Base-by-base conservation (phyloP, 2,888 invertebrate species). In the Drosophila hawaiiensis region DNA sequence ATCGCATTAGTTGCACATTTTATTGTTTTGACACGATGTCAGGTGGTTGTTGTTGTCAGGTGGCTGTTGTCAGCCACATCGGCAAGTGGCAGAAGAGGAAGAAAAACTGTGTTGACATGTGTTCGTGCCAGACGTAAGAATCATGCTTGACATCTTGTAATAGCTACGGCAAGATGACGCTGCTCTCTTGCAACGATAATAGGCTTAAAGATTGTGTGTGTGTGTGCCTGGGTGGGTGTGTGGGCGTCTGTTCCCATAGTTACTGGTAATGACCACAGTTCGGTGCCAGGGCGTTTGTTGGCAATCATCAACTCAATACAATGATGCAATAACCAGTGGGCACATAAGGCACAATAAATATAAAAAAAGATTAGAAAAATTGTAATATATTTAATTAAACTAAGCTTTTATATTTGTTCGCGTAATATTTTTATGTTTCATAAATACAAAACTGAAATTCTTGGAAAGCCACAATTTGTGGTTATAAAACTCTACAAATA, bases 1-100 rank as follows among this genome's bases (percentile, higher is more conserved):
- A 85, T 89, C 84, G 84, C 84, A 85, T 85, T 85, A 85, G 89
- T 78, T 89, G 84, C 87, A 89, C 84, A 83, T 80, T 89, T 89
- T 83, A 89, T 89, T 78, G 77, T 72, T 69, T 71, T 78, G 59
- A 63, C 76, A 63, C 61, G 65, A 69, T 49, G 64, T 56, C 53
- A 63, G 55, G 35, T 52, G 58, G 53, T 53, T 71, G 71, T n/a
- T 35, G 35, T 25, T 35, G 25, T 35, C 35, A 33, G 16, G 22
- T n/a, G 16, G 10, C 10, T 54, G 37, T 39, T 68, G 39, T 43
- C 63, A 58, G 55, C 53, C 68, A 68, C 22, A 52, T 58, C 78
- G 54, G 61, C 61, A 64, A 62, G 61, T 43, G 37, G 43, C 43
- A 70, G 70, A 65, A 52, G 61, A 16, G 33, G 35, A 16, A 54